These are phyloP conservation scores for Masticophis lateralis DNA, from an alignment of 2,797 vertebrate species.

Conservation along the genomic window DNA sequence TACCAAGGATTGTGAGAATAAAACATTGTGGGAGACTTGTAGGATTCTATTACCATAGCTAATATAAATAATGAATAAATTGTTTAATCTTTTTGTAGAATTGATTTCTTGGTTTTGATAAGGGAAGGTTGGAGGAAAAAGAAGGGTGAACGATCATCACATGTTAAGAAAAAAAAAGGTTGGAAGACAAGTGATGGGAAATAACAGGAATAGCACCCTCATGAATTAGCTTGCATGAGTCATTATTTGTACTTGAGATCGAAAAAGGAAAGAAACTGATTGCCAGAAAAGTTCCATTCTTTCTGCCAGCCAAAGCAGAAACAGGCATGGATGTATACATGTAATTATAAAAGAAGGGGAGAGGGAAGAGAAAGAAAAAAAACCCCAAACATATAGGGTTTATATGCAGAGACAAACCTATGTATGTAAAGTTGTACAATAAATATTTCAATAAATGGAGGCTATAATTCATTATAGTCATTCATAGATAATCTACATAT, in stretches of 20 bases:
- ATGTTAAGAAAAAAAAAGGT: neutral
- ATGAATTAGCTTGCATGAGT: neutral
- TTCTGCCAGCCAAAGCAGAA: neutral
- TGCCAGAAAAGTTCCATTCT: neutral
- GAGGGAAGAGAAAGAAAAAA: no score
- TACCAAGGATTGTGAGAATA: neutral
- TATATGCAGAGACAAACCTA: neutral
- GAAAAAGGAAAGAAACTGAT: neutral
- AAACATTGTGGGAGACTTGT: neutral
- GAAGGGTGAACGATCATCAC: neutral
- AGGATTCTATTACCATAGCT: neutral
- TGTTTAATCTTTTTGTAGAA: neutral
- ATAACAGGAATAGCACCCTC: neutral
- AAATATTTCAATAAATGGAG: neutral
- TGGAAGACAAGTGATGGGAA: neutral
- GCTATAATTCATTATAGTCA: neutral
- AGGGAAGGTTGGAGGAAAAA: neutral
- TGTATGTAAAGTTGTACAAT: neutral
- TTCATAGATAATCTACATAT: neutral
- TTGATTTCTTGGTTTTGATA: neutral
- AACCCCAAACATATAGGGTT: neutral
- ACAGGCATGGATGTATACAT: neutral
- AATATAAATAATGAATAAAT: neutral
- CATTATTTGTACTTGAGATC: neutral
- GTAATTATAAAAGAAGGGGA: no score